Conservation (phyloP, 35 echinoderm and acorn worm species). For the Hemicentrotus pulcherrimus region DNA sequence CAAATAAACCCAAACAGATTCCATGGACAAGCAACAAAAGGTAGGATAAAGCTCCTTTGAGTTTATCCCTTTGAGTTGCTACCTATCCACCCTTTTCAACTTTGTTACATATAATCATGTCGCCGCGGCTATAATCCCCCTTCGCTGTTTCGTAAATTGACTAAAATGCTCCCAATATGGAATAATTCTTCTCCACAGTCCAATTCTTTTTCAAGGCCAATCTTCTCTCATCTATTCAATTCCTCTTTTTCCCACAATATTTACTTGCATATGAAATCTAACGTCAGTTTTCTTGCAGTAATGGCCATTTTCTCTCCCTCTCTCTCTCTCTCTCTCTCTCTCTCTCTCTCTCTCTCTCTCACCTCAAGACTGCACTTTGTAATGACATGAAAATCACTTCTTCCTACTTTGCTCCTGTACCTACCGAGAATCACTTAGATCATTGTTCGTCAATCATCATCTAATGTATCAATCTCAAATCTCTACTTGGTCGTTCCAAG, state of each 20-base stretch:
- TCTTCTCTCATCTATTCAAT: neutral
- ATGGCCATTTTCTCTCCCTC: neutral
- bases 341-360: neutral
- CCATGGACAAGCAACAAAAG: neutral
- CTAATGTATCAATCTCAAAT: neutral
- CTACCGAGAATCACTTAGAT: neutral
- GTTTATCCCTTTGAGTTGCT: neutral
- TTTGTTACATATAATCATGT: constrained; percentile 1
- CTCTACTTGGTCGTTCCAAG: neutral
- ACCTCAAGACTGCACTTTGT: neutral
- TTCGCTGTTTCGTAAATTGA: neutral
- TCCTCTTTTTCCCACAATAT: neutral
- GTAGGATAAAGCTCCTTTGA: neutral
- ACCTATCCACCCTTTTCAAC: neutral
- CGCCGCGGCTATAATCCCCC: neutral
- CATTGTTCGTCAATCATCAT: constrained; percentile 11
- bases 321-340: too few species aligned
- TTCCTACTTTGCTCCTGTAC: neutral
- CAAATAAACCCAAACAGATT: neutral
- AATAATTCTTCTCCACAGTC: neutral
- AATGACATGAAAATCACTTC: neutral
- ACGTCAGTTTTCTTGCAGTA: neutral
- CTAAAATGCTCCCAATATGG: constrained; percentile 10
- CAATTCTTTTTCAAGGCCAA: constrained; percentile 2
- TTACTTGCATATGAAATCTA: neutral